These are phyloP conservation scores for Penaeus chinensis DNA, from an alignment of 1,140 invertebrate species.

Conservation along the genomic window DNA sequence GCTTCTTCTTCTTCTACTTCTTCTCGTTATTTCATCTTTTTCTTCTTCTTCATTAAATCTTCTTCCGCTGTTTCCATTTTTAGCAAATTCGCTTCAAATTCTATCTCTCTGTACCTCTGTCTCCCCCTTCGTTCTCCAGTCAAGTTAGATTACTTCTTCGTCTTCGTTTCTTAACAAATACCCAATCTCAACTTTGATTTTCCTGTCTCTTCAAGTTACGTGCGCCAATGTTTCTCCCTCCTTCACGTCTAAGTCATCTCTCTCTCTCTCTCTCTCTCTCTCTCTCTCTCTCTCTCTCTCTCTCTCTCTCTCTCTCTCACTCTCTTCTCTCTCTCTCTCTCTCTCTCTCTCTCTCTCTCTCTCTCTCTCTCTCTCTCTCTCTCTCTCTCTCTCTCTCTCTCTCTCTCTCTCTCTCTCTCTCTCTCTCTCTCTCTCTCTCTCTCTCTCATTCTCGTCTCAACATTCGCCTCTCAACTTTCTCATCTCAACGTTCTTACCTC, in stretches of 20 bases:
- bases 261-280: neutral
- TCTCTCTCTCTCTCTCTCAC: neutral
- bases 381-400: conserved; percentile 9
- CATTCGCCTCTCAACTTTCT: too few relatives aligned
- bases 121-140: neutral
- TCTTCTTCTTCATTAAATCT: too few relatives aligned
- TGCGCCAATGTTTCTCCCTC: neutral
- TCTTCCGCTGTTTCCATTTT: neutral
- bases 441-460: too few relatives aligned
- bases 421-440: too few relatives aligned
- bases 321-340: neutral
- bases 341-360: neutral
- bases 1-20: too few relatives aligned
- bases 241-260: neutral
- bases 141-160: neutral
- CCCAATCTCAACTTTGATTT: neutral
- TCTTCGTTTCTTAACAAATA: neutral
- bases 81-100: neutral
- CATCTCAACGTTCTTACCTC: too few relatives aligned
- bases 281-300: neutral
- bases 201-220: neutral
- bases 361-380: neutral
- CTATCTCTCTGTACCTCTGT: neutral
- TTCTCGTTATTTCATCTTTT: too few relatives aligned
- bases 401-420: neutral